Evolutionary conservation across 1,140 invertebrate genomes (phyloP), one percentile per base, ranked within the genome.

Genomic region (Teleogryllus occipitalis): DNA sequence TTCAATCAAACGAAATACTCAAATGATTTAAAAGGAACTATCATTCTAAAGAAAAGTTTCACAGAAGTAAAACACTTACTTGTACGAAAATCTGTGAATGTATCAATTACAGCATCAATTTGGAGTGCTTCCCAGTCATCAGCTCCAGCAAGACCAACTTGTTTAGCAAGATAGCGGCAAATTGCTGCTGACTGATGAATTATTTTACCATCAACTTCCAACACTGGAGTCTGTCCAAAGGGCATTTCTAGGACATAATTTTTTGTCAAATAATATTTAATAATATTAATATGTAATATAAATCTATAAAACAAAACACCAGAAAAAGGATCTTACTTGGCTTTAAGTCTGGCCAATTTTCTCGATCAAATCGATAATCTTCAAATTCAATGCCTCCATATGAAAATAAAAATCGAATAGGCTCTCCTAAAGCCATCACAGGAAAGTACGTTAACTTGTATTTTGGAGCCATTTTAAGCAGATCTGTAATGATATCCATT

Each of bases 371-470:
- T 4, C 81, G 49, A 47, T 75, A 39, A 77, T 81, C 81, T 77
- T 81, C 81, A 76, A 81, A 81, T n/a, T 81, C 80, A 8, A n/a
- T 15, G 46, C 72, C 77, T 46, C 79, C 81, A 74, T 80, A 81
- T 14, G 75, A 47, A 12, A 89, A 83, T 7, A 90, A 79, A 47
- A 85, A 85, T 14, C 89, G 85, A 48, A 88, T 85, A 0, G 88
- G 83, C 81, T 90, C 88, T 18, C 83, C 88, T 8, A 88, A 82
- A 10, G 88, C 89, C 81, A 85, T 83, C 18, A 85, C 82, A 72
- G 86, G 84, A 83, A 88, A 89, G 81, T 88, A 88, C 8, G 84
- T 83, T 8, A 88, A 81, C 76, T 85, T 84, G 81, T 85, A 86
- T 77, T 6, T 47, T 8, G 10, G 79, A 54, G 74, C 39, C 79